phyloP scores from a whole-genome alignment of 2,797 vertebrate genomes.

The Helostoma temminkii region DNA sequence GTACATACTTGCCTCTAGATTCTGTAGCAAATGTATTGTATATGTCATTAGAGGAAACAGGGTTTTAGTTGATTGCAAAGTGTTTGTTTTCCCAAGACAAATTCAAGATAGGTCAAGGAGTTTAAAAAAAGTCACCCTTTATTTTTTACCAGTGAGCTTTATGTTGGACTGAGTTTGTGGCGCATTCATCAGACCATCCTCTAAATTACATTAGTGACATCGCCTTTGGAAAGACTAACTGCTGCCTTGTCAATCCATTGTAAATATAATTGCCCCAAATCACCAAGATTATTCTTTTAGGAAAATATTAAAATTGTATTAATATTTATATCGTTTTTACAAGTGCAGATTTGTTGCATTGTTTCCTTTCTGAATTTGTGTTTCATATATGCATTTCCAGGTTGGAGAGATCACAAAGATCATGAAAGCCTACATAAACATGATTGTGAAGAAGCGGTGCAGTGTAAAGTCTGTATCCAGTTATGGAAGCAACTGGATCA shows the following conservation, averaged over 20 bases:
- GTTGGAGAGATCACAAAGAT: conserved; percentile 96
- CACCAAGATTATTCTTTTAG: background rate
- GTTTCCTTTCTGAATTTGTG: conserved; percentile 7
- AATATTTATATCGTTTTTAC: background rate
- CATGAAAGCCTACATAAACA: conserved; percentile 97
- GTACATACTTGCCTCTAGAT: conserved; percentile 63
- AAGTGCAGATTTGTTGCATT: background rate
- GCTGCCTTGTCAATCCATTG: background rate
- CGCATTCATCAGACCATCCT: background rate
- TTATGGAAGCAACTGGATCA: conserved; percentile 88
- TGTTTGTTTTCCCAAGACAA: no score
- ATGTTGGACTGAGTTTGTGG: no score
- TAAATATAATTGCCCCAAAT: background rate
- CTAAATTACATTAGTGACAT: background rate
- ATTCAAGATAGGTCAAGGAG: no score
- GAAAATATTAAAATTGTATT: background rate
- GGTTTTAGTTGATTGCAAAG: background rate
- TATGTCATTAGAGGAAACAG: background rate
- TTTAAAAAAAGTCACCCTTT: no score
- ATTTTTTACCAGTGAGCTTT: no score
- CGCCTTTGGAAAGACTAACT: background rate
- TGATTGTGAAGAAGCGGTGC: conserved; percentile 96
- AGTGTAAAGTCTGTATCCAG: conserved; percentile 91
- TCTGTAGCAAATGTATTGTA: background rate
- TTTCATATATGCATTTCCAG: conserved; percentile 69